Conservation (phyloP, 2,888 invertebrate species). For the Calliphora vomitoria region DNA sequence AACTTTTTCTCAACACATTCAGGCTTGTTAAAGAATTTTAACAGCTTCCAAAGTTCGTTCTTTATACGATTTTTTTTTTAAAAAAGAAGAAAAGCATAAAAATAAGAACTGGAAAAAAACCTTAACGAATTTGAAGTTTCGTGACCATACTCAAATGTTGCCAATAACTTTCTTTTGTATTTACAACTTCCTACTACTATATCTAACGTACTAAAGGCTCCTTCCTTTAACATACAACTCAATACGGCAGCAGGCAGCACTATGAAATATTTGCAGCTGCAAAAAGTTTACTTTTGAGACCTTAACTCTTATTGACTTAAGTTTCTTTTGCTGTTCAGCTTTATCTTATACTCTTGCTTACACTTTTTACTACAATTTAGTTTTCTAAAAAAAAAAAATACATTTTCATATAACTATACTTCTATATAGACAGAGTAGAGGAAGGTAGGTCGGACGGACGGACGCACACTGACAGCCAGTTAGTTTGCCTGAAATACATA, state of each 20-base stretch:
- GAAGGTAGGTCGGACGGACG: neutral
- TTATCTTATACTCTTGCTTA: slow-evolving; percentile 55
- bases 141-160: slow-evolving; percentile 73
- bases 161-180: slow-evolving; percentile 72
- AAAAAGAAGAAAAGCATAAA: neutral
- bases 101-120: slow-evolving; percentile 15
- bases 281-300: slow-evolving; percentile 68
- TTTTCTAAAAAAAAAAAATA: slow-evolving; percentile 52
- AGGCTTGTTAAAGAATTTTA: slow-evolving; percentile 41
- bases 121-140: slow-evolving; percentile 65
- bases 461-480: neutral
- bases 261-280: slow-evolving; percentile 69
- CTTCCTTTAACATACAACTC: slow-evolving; percentile 38
- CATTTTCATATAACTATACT: neutral
- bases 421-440: slow-evolving; percentile 12
- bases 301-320: slow-evolving; percentile 71
- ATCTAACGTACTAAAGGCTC: neutral
- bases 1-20: slow-evolving; percentile 37
- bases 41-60: slow-evolving; percentile 44
- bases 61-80: slow-evolving; percentile 14
- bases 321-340: slow-evolving; percentile 32
- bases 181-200: slow-evolving; percentile 53
- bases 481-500: slow-evolving; percentile 11
- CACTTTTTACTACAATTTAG: slow-evolving; percentile 53
- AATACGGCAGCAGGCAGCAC: slow-evolving; percentile 24